Base-by-base conservation (phyloP, 2,888 invertebrate species). In the Ceramica pisi region DNA sequence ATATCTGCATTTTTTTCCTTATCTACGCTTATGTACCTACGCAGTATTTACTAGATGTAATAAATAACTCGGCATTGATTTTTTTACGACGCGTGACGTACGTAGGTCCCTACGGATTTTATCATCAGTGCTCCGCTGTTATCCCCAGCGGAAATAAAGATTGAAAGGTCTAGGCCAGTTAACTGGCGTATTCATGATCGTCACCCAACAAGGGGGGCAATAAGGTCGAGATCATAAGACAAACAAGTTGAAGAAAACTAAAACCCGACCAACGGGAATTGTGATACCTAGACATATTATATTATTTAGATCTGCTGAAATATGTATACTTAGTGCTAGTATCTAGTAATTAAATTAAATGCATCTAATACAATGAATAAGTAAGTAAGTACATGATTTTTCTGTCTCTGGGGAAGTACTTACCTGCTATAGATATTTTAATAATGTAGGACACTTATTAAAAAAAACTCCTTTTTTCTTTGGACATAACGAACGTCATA, bases 121-220 rank as follows among this genome's bases (percentile, higher is more conserved):
- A 31, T 31, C 26, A 70, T 70, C 46, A 63, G 21, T 60, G 55
- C 35, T 56, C 44, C 48, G 60, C 50, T 61, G 41, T 56, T 21
- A 57, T 21, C 19, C 19, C 46, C 66, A 78, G 50, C 66, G 78
- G 74, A 78, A 78, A 71, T 75, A 56, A 63, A 60, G 59, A 41
- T 56, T 65, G 59, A 67, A 63, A 62, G 66, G 71, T 83, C 6
- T 31, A 31, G 6, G 31, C 31, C 31, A 31, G 31, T 31, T 83
- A 80, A 71, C 80, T 59, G 61, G 26, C 38, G 16, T 41, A 21
- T 46, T 65, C 21, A 8, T 56, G 62, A 77, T 70, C 59, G 60
- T 61, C 67, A 31, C n/a, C n/a, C 56, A 48, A 80, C 63, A 72
- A 67, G 19, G 71, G 67, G 60, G 71, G 19, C 55, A 67, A 12